Base-by-base conservation (phyloP, 2,797 vertebrate genomes). In the Chrosomus eos region DNA sequence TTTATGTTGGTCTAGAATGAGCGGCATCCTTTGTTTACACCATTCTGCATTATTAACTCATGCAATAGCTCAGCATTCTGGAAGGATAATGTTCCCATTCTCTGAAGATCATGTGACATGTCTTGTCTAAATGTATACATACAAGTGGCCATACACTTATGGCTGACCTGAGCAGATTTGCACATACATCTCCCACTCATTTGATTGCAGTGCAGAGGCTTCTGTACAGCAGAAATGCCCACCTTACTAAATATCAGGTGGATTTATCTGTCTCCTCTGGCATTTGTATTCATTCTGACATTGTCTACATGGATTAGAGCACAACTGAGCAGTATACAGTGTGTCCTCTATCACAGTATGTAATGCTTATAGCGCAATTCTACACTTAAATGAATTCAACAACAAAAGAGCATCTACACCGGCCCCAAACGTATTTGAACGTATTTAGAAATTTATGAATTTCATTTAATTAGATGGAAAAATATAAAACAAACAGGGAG, bases 271-370 rank as follows among this genome's bases (percentile, higher is more conserved):
- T 72, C 53, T 60, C 67, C 51, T 58, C 68, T 3, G 81, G 53
- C 21, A 16, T 82, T 74, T 45, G 1, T 5, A 74, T 82, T 82
- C 40, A 62, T 48, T 38, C 26, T 66, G 75, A 62, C 55, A 28
- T 23, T 86, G 80, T 86, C 80, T 82, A 48, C 45, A 78, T 45
- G 26, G 55, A 74, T 83, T 79, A 79, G 48, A 83, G 74, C 73
- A 16, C 1, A 78, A 26, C 31, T 19, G 53, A 58, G 53, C 31
- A 60, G 9, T 43, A 60, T 13, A 60, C 48, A 68, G 53, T 85
- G 67, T 62, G 58, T 64, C 45, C 78, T 68, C 43, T 6, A 28
- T 28, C 21, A 45, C 40, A 66, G 53, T 23, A 74, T 67, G 33
- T 19, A 11, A 6, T 14, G 13, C 40, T 74, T 43, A 16, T 23